Conservation (phyloP, 2,113 vertebrate species). For the Tringa solitaria region DNA sequence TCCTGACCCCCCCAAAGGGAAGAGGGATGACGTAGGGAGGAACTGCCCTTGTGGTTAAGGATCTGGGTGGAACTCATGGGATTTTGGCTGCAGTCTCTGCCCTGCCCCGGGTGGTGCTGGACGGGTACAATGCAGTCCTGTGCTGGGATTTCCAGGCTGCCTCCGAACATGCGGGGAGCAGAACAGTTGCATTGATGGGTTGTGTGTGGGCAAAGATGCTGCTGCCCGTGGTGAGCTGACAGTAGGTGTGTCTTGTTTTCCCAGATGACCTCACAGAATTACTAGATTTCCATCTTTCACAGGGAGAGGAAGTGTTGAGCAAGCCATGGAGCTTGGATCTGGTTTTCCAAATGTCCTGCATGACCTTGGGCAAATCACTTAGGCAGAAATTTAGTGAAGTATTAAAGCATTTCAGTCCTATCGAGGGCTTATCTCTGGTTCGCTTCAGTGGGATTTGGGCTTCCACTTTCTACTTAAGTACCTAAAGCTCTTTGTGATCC, state of each 20-base stretch:
- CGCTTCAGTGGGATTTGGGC: constrained; percentile 27
- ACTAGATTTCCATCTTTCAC: neutral
- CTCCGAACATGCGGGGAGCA: neutral
- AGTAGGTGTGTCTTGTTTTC: neutral
- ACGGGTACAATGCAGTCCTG: neutral
- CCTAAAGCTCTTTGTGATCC: constrained; percentile 5
- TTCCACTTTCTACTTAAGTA: neutral
- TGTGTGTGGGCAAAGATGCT: neutral
- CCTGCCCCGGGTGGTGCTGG: neutral
- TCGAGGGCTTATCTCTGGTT: neutral
- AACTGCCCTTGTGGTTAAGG: neutral
- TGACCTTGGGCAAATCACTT: neutral
- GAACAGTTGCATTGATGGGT: neutral
- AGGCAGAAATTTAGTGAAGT: neutral
- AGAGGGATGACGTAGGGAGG: neutral
- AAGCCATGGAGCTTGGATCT: neutral
- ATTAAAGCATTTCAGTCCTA: constrained; percentile 2
- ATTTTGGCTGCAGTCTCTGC: neutral
- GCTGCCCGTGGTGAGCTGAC: neutral
- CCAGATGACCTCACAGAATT: neutral
- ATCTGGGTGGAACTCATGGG: neutral
- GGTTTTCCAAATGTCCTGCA: neutral
- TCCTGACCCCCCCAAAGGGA: neutral
- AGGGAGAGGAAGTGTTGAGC: neutral
- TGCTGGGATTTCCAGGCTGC: neutral